These are phyloP conservation scores for Misgurnus mizolepis DNA, from an alignment of 2,113 vertebrate genomes.

Conservation along the genomic window DNA sequence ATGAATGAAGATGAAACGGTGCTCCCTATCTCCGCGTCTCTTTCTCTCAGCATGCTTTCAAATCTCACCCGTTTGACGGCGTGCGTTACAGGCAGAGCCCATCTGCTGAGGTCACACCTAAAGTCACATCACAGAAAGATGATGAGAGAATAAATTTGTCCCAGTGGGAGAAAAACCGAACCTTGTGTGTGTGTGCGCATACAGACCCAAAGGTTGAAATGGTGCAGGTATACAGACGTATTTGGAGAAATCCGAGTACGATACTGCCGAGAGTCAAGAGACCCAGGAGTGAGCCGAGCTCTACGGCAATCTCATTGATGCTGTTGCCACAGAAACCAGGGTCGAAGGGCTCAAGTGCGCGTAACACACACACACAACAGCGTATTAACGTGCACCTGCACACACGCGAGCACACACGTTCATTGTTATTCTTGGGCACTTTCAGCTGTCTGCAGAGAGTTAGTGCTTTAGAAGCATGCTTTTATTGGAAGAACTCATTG, in stretches of 20 bases:
- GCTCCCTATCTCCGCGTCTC: neutral
- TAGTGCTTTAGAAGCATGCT: conserved; percentile 24
- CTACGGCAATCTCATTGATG: conserved; percentile 39
- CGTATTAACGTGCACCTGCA: conserved; percentile 18
- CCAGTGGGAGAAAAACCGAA: conserved; percentile 31
- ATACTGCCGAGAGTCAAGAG: conserved; percentile 18
- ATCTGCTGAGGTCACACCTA: conserved; percentile 36
- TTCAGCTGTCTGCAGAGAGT: conserved; percentile 1
- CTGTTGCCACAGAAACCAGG: conserved; percentile 52
- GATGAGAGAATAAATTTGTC: conserved; percentile 36
- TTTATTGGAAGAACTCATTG: conserved; percentile 19
- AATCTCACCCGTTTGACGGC: conserved; percentile 5
- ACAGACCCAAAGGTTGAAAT: conserved; percentile 11
- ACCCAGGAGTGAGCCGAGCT: conserved; percentile 28
- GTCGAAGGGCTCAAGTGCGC: conserved; percentile 45
- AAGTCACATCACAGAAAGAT: conserved; percentile 30
- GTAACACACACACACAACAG: conserved; percentile 11
- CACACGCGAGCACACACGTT: neutral
- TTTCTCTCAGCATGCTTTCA: conserved; percentile 30
- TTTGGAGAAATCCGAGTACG: neutral
- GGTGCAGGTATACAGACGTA: conserved; percentile 28
- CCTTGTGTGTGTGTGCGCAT: neutral
- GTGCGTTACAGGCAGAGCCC: conserved; percentile 24
- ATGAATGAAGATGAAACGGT: conserved; percentile 20
- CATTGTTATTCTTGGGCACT: conserved; percentile 32